Evolutionary conservation across 30 jellyfish, hydroid and myxozoan genomes (phyloP), one percentile per base, ranked within the genome.

Genomic region (Clytia hemisphaerica): DNA sequence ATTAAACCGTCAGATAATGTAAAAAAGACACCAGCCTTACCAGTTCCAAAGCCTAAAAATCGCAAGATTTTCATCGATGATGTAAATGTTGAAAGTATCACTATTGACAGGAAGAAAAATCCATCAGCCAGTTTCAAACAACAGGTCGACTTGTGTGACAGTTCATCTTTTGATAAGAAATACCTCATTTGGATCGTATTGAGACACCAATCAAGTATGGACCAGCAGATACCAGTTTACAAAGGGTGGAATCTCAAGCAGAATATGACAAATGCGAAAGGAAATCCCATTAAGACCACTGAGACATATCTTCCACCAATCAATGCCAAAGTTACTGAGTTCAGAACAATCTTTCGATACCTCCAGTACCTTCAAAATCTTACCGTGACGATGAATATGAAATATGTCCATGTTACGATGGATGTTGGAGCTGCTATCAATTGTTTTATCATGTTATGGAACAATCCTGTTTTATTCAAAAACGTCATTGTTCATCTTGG

Each of bases 341-440:
- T 28, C 37, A 21, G 54, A 28, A 38, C 79, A 34, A 72, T 72
- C 67, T 24, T 30, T 47, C 44, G 50, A 47, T 62, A 34, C 44
- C 32, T 70, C 34, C 71, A 50, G 16, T 34, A 18, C 27, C 29
- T 70, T 4, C 58, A 5, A 33, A 70, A 44, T 33, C 73, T 6
- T 19, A 34, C 74, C n/a, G 51, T 15, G 26, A 50, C 49, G 60
- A 27, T 30, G 0, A 70, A 50, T 25, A 70, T 70, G 82, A 71
- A 71, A 6, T 70, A 70, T 48, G 82, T 34, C 6, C 49, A 70
- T 46, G 21, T 70, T 27, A 70, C 72, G 33, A 71, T 70, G 14
- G 82, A 70, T 37, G 74, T 70, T 6, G 82, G 82, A 14, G 82
- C 82, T 18, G 82, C 82, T 18, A 30, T 70, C 60, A 70, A 50